Evolutionary conservation across 2,888 invertebrate species (phyloP), one percentile per base, ranked within the genome.

Genomic region (Dendrolimus pini): DNA sequence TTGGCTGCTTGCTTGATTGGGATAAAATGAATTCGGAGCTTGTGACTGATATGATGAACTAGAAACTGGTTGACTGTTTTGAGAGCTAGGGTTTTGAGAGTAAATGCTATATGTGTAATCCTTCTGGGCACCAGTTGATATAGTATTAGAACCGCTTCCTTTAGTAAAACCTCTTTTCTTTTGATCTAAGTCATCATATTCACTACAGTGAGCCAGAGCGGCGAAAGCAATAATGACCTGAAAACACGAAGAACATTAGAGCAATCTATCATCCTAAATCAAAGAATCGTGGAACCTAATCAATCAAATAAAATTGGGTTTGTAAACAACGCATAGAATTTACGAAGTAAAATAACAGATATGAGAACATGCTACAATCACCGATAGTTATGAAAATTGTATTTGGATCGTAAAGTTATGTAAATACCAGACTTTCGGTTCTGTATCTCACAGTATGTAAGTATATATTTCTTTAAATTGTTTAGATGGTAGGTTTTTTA

Each of bases 71-170:
- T 72, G 67, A 42, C 65, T 66, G 52, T 63, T 74, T 55, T 80
- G 82, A 1, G 74, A 64, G 59, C 68, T 77, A 1, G 80, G 77
- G 55, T 67, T 84, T 65, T 85, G 85, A 1, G 80, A 64, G 61
- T 88, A 90, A 63, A 86, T 80, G 60, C 77, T 85, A 66, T 89
- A 91, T 0, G 84, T 83, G 59, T 86, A 85, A n/a, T 91, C 91
- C 30, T 91, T 91, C 67, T 89, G 91, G 7, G 82, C 82, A 54
- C 89, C 88, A 0, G 84, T 81, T 1, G 88, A 81, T 9, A 91
- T 85, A 0, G 88, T 68, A 62, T 91, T 91, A 54, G 89, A 61
- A 53, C 71, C 78, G 13, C 77, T 83, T 2, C 80, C 73, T 63
- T 88, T 88, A 7, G 80, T 85, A 1, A 78, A 82, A 10, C 86